Percentiles rank a stretch among this genome's conserved stretches.
These are phyloP conservation scores for Streblospio benedicti DNA, from an alignment of 1,140 invertebrate genomes.

Conservation along the genomic window DNA sequence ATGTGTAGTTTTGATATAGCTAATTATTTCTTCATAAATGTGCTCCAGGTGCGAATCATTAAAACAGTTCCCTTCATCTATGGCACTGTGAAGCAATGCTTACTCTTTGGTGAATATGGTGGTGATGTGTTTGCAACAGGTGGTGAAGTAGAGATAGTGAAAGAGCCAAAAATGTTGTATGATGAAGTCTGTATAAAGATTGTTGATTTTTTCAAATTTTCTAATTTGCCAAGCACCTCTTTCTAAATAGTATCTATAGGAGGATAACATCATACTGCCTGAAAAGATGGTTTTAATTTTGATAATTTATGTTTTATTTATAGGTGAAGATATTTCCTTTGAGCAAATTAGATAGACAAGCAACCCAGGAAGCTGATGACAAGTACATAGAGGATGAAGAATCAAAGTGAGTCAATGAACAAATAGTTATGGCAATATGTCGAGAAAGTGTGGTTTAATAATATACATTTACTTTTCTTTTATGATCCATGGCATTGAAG, in stretches of 20 bases:
- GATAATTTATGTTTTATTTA: slow-evolving; percentile 19
- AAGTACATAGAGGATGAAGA: slow-evolving; percentile 44
- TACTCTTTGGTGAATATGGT: slow-evolving; percentile 41
- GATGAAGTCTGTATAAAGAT: too few relatives aligned
- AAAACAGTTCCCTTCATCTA: slow-evolving; percentile 33
- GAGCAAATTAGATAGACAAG: slow-evolving; percentile 37
- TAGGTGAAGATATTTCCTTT: slow-evolving; percentile 39
- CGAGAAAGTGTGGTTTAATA: too few relatives aligned
- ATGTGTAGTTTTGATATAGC: not conserved
- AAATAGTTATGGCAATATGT: too few relatives aligned
- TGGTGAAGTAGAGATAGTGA: slow-evolving; percentile 38
- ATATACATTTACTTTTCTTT: too few relatives aligned
- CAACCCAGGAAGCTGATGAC: slow-evolving; percentile 24
- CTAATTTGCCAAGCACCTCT: not conserved
- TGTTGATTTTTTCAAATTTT: not conserved
- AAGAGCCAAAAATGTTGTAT: slow-evolving; percentile 17
- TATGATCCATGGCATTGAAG: too few relatives aligned
- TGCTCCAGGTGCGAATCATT: slow-evolving; percentile 35
- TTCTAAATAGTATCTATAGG: not conserved
- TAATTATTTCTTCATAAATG: not conserved
- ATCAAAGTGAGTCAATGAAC: slow-evolving; percentile 39
- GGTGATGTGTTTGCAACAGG: slow-evolving; percentile 43
- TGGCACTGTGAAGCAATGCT: slow-evolving; percentile 38
- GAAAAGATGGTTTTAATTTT: not conserved
- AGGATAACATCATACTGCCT: not conserved